phyloP scores from a whole-genome alignment of 2,888 invertebrate species.

The Drosophila affinis region DNA sequence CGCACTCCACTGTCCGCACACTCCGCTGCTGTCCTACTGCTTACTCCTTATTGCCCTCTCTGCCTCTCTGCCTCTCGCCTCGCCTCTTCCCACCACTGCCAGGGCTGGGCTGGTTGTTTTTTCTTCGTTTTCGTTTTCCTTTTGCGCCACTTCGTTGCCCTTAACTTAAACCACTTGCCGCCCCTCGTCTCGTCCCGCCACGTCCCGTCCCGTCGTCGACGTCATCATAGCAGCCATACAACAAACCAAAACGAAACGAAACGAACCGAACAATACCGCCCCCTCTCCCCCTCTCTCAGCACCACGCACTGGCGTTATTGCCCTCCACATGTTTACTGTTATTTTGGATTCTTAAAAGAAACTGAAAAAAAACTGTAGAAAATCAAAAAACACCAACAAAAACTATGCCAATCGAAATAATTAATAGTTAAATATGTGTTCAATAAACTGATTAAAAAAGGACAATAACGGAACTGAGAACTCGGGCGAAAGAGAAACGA shows the following conservation, averaged over 20 bases:
- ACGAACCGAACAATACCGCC: neutral
- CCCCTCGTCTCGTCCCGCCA: neutral
- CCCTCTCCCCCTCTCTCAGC: neutral
- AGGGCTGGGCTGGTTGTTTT: neutral
- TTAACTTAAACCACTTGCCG: conserved; percentile 73
- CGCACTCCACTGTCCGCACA: neutral
- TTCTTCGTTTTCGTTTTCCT: conserved; percentile 19
- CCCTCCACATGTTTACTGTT: conserved; percentile 40
- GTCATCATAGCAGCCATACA: conserved; percentile 57
- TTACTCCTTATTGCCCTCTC: conserved; percentile 12
- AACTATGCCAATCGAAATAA: neutral
- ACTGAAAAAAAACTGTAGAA: conserved; percentile 25
- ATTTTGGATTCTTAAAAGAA: conserved; percentile 37
- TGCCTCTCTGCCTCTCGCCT: conserved; percentile 6
- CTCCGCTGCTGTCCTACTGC: conserved; percentile 2
- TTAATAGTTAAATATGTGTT: neutral
- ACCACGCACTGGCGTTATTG: conserved; percentile 52
- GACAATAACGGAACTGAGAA: conserved; percentile 31
- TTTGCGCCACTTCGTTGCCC: conserved; percentile 55
- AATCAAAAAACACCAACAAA: neutral
- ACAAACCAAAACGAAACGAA: conserved; percentile 19
- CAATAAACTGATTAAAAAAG: neutral
- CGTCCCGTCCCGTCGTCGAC: conserved; percentile 22
- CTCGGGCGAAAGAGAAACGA: conserved; percentile 6
- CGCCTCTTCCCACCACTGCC: neutral